Evolutionary conservation across 2,113 vertebrate species (phyloP), one percentile per base, ranked within the genome.

Genomic region (Syngnathus scovelli): DNA sequence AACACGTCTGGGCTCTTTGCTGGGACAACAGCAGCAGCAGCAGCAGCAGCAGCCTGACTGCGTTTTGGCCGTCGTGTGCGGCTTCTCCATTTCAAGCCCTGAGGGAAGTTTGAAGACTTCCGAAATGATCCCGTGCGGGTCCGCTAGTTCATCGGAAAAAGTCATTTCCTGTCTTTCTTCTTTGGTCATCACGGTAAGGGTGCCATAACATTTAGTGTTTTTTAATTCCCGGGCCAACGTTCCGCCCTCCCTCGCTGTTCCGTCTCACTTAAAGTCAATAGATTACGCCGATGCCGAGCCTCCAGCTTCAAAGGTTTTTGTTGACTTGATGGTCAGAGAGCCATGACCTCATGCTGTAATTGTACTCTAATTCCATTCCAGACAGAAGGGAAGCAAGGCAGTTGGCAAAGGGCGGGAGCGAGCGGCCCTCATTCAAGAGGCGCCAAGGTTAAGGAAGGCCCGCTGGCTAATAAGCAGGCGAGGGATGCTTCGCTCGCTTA

Each of bases 291-390:
- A 79, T 74, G 81, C 76, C 64, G 44, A 84, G 70, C 72, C 61
- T 8, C 56, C 61, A 12, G 81, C 79, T 89, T 88, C 85, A 88
- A 88, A 89, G 78, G 60, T 66, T 54, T 78, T 54, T 78, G 72
- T 78, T 80, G 79, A 75, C 72, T 81, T 75, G 76, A 63, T 66
- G 78, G 84, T 80, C 83, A 86, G 72, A 54, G 64, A 77, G 69
- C 76, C 79, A 73, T 88, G 86, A 90, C 86, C 83, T 89, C 89
- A 86, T 76, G 83, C 78, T 80, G 83, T 78, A 86, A 89, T 89
- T 87, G 86, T 68, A 77, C 64, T 85, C 85, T 81, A 79, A 87
- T 85, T 89, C 79, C 78, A 69, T 85, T 85, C 82, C 56, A 61
- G 1, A 52, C 61, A 6, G 61, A 66, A 60, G 68, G 66, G 75